Conservation (phyloP, 2,797 vertebrate genomes). For the Lagodon rhomboides region DNA sequence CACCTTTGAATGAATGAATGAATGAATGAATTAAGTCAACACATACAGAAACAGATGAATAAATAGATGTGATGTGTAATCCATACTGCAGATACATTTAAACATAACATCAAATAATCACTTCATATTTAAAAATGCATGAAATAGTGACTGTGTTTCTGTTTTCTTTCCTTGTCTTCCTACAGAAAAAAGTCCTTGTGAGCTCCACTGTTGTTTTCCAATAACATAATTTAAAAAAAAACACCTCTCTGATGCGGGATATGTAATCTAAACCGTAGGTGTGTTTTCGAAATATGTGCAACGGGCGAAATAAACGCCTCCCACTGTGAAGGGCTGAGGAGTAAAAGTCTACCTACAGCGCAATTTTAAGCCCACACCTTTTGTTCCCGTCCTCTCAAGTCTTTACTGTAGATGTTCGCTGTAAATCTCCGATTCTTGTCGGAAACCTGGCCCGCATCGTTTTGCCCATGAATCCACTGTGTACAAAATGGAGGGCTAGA, state of each 20-base stretch:
- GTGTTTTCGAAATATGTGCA: conserved; percentile 44
- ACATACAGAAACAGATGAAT: background rate
- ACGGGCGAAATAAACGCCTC: conserved; percentile 57
- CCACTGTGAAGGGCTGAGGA: conserved; percentile 51
- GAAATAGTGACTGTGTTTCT: background rate
- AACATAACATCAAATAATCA: conserved; percentile 2
- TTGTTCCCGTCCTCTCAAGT: conserved; percentile 67
- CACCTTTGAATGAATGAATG: background rate
- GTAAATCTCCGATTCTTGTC: conserved; percentile 77
- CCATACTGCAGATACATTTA: background rate
- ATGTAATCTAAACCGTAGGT: conserved; percentile 54
- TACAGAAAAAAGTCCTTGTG: background rate
- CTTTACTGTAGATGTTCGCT: conserved; percentile 67
- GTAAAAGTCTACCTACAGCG: conserved; percentile 70
- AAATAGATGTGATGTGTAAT: background rate
- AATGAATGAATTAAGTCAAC: background rate
- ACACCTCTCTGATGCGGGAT: conserved; percentile 10
- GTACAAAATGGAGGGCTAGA: conserved; percentile 85
- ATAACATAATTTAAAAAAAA: conserved; percentile 13
- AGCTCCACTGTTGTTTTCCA: conserved; percentile 14
- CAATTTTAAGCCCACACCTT: conserved; percentile 75
- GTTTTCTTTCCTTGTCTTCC: background rate
- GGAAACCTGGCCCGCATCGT: conserved; percentile 79
- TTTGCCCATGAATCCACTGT: conserved; percentile 79
- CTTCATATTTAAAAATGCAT: background rate